Evolutionary conservation across 2,888 invertebrate species (phyloP), one percentile per base, ranked within the genome.

Genomic region (Copidosoma aretas): DNA sequence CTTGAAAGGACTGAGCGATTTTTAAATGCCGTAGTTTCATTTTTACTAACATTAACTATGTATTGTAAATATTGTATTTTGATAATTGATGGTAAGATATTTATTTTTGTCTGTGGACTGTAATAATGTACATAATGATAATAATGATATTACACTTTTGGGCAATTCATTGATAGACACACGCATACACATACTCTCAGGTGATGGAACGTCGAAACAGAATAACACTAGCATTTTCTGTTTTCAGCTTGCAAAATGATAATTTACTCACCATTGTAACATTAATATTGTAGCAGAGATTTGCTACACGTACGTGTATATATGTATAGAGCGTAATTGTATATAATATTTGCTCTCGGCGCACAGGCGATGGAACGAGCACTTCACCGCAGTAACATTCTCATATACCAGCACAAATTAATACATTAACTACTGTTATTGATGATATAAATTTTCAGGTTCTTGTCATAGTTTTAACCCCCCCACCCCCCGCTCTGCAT

Each of bases 201-300:
- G 71, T 72, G 71, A 67, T 70, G 71, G 71, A 72, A 70, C 64
- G 69, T 72, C 64, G 43, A 65, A 67, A 61, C 58, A 63, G 57
- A 71, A 60, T 17, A 14, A 19, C 58, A 68, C 61, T 58, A 53
- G 21, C 59, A 43, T 71, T 70, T 71, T 68, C 24, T 71, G 57
- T 68, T 68, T 71, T 68, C 68, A 71, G 71, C 68, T 43, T 70
- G 43, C 41, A 41, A 60, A n/a, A 24, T 51, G 22, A 52, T 60
- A 19, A n/a, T 8, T 49, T 25, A 32, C 61, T 69, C 57, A 41
- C 41, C 54, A 52, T 57, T 51, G 49, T 21, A 39, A 53, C 17
- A 60, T 57, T 52, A 43, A 60, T 21, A n/a, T 64, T 15, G 52
- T 67, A 64, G 64, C 58, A 54, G 64, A 49, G 24, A 49, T 24